phyloP scores from a whole-genome alignment of 1,140 invertebrate genomes.

The Zaprionus kolodkinae region DNA sequence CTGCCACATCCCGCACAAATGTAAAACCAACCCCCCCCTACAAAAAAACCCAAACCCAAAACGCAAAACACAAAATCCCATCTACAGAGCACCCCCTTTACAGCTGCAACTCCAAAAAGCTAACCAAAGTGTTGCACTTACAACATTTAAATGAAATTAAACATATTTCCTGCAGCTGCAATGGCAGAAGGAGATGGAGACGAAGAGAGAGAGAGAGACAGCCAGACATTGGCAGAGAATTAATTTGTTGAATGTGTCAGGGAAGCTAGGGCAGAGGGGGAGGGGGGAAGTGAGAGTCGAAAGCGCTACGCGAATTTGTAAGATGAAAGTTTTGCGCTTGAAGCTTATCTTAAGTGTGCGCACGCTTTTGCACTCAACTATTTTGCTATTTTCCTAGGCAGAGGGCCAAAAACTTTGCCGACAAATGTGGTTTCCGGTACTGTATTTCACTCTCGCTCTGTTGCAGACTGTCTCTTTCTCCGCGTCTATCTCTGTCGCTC shows the following conservation, averaged over 20 bases:
- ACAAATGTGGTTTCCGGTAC: slow-evolving; percentile 76
- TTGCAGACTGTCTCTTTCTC: slow-evolving; percentile 1
- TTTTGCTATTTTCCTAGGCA: slow-evolving; percentile 58
- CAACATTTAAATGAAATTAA: slow-evolving; percentile 81
- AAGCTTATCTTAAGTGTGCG: slow-evolving; percentile 81
- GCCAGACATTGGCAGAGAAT: slow-evolving; percentile 63
- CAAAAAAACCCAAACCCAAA: slow-evolving; percentile 4
- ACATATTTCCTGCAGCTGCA: slow-evolving; percentile 79
- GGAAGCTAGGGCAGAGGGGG: neutral
- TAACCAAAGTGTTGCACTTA: slow-evolving; percentile 81
- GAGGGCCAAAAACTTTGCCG: slow-evolving; percentile 67
- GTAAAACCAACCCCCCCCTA: slow-evolving; percentile 20
- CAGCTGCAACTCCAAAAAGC: slow-evolving; percentile 36
- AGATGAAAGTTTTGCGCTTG: slow-evolving; percentile 78
- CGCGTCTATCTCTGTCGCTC: neutral
- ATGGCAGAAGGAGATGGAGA: slow-evolving; percentile 20
- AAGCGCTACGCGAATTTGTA: slow-evolving; percentile 60
- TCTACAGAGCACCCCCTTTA: neutral
- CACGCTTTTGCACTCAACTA: slow-evolving; percentile 81
- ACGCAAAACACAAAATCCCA: neutral
- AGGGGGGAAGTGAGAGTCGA: neutral
- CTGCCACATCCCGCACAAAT: slow-evolving; percentile 33
- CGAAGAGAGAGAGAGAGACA: neutral
- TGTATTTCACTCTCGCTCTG: slow-evolving; percentile 35
- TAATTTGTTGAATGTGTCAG: slow-evolving; percentile 76